Evolutionary conservation across 1,140 invertebrate species (phyloP), one percentile per base, ranked within the genome.

Genomic region (Chionoecetes opilio): DNA sequence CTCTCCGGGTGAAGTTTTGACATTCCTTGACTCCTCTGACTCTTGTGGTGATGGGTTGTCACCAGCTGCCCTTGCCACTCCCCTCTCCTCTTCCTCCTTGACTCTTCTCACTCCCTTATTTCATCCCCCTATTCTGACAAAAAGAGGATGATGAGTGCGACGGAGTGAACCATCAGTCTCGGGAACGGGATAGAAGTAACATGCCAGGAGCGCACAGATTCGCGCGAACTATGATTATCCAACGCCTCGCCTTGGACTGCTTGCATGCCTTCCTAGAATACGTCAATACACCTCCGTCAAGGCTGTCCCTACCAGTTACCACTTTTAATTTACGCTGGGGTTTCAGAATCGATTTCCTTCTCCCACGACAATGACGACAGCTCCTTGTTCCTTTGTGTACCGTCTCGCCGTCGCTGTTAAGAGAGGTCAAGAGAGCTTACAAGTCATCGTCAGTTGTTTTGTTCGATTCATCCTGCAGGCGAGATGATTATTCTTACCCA

Each of bases 261-360:
- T 75, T 75, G 6, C 8, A 21, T 75, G 9, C n/a, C 63, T 75
- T 75, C 63, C 21, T 21, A 75, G 63, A 75, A 75, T 1, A n/a
- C 63, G n/a, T 75, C 63, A 75, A 75, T 75, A 75, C 63, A 75
- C 63, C 63, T n/a, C 21, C 63, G n/a, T 75, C 63, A 75, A 75
- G 63, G 63, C 63, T 75, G 63, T 1, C 9, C n/a, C 8, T 1
- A 26, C 0, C 21, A 9, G 21, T 53, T 53, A 17, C 11, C 21
- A 17, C 46, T 53, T 53, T 53, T 53, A 53, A 53, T 14, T 46
- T 46, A 46, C 63, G n/a, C 63, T 75, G 26, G 0, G 21, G 63
- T 75, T 26, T 9, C 21, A 17, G 11, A 6, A 75, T n/a, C 8
- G 11, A n/a, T 75, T n/a, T 17, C n/a, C 53, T 21, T 75, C 63